Evolutionary conservation across 2,797 vertebrate species (phyloP).

Genomic region (Hippoglossus hippoglossus): DNA sequence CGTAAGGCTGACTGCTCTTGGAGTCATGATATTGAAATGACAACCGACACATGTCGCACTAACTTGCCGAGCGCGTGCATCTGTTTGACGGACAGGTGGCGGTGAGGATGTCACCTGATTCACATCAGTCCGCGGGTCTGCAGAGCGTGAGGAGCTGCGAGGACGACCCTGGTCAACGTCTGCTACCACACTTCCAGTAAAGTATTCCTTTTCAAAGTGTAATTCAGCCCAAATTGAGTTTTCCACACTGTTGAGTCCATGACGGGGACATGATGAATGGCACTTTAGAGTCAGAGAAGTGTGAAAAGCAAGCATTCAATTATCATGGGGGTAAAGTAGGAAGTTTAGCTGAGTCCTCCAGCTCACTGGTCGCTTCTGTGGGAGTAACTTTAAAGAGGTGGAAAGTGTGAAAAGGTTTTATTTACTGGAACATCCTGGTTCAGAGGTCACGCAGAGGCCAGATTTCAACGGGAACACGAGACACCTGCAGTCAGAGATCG

Average conservation of each 20-base stretch:
- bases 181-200: constrained; percentile 37
- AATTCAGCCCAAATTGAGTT: constrained; percentile 59
- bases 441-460: constrained; percentile 21
- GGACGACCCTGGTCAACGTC: constrained; percentile 25
- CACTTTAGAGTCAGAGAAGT: constrained; percentile 51
- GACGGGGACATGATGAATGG: constrained; percentile 54
- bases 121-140: constrained; percentile 23
- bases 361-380: constrained; percentile 14
- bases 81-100: constrained; percentile 8
- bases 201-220: constrained; percentile 46
- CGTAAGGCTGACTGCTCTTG: constrained; percentile 14
- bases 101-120: constrained; percentile 26
- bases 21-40: background rate
- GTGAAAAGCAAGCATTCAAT: constrained; percentile 53
- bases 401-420: constrained; percentile 25
- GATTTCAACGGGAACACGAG: background rate
- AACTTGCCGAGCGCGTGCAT: constrained; percentile 3
- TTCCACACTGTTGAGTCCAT: constrained; percentile 53
- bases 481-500: background rate
- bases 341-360: constrained; percentile 36
- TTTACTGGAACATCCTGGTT: constrained; percentile 27
- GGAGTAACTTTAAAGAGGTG: constrained; percentile 1
- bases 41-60: background rate
- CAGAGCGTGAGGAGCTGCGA: constrained; percentile 1
- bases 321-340: constrained; percentile 41